These are phyloP conservation scores for Leucoraja ocellata DNA, from an alignment of 2,797 vertebrate species.

Conservation along the genomic window DNA sequence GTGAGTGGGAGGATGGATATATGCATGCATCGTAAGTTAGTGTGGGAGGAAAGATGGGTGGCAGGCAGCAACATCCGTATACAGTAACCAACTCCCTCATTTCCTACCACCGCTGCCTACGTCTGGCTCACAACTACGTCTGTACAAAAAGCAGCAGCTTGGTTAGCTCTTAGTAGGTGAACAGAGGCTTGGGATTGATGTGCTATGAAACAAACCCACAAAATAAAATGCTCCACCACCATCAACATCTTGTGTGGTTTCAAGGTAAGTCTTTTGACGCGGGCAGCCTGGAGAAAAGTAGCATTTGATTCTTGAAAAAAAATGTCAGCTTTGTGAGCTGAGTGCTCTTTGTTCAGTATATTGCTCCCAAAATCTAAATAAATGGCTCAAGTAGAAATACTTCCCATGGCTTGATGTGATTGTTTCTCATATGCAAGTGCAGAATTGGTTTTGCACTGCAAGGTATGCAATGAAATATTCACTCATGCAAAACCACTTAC, in stretches of 20 bases:
- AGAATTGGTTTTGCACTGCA: not conserved
- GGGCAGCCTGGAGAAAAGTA: not conserved
- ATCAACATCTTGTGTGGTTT: constrained; percentile 29
- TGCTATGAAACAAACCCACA: constrained; percentile 37
- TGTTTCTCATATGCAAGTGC: not conserved
- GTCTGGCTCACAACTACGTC: not conserved
- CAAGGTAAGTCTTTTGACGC: constrained; percentile 9
- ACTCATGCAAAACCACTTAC: not conserved
- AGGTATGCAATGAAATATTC: not conserved
- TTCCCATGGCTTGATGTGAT: not conserved
- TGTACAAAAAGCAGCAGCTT: constrained; percentile 31
- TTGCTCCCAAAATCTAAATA: not conserved
- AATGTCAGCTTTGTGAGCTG: not conserved
- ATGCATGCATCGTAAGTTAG: constrained; percentile 30
- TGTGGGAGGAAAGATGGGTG: constrained; percentile 37
- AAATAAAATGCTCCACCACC: not conserved
- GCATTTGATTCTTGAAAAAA: not conserved
- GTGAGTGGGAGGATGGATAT: constrained; percentile 40
- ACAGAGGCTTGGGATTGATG: constrained; percentile 5
- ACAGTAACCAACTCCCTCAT: constrained; percentile 33
- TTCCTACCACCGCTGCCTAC: constrained; percentile 14
- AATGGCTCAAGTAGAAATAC: not conserved
- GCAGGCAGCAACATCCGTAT: constrained; percentile 17
- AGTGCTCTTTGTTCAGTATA: not conserved
- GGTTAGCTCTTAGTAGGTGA: constrained; percentile 23